phyloP scores from a whole-genome alignment of 2,888 invertebrate genomes.

The Myopa testacea region DNA sequence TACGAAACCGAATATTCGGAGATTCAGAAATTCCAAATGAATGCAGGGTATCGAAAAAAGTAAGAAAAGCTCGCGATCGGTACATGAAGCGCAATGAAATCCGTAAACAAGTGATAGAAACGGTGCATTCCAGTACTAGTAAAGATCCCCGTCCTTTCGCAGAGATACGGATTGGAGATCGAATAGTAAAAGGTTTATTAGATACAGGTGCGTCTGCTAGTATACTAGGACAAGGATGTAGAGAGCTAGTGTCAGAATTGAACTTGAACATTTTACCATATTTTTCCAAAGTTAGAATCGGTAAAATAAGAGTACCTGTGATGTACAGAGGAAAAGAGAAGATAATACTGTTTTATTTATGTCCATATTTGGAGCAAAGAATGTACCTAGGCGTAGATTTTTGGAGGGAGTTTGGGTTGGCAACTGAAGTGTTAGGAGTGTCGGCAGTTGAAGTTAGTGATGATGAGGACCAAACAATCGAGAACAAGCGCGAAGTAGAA shows the following conservation, averaged over 20 bases:
- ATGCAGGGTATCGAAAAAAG: neutral
- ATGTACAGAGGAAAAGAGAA: neutral
- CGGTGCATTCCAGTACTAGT: neutral
- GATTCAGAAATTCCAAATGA: neutral
- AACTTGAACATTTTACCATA: neutral
- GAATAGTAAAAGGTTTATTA: neutral
- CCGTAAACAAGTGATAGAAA: neutral
- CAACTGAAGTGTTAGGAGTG: too few relatives aligned
- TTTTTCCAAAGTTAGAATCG: neutral
- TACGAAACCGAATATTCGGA: neutral
- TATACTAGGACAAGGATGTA: neutral
- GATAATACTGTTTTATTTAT: neutral
- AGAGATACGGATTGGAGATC: neutral
- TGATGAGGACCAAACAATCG: neutral
- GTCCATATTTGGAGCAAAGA: too few relatives aligned
- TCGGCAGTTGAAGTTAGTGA: too few relatives aligned
- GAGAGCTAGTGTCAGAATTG: conserved; percentile 7
- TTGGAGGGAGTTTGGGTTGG: too few relatives aligned
- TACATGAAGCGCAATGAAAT: neutral
- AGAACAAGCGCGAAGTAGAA: neutral
- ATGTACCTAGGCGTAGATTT: too few relatives aligned
- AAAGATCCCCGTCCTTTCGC: conserved; percentile 1
- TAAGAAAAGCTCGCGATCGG: neutral
- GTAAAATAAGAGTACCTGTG: neutral
- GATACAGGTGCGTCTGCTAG: neutral